A percentile compares a stretch with the other conserved stretches of the same genome.
Conservation (phyloP, 2,113 vertebrate genomes). For the Cochlearius cochlearius region DNA sequence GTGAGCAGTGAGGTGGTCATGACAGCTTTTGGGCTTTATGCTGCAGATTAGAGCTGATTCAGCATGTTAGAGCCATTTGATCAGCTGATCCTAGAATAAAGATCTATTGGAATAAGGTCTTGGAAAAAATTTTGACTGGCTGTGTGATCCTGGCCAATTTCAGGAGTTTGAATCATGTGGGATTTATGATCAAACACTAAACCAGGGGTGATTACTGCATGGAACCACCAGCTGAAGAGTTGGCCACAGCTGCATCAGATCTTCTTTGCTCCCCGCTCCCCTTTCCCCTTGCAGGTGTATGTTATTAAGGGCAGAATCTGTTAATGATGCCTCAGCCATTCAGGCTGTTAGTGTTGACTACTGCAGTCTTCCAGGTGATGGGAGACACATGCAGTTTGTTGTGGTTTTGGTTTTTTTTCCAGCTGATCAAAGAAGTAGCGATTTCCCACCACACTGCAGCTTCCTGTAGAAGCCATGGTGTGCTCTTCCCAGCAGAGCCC, state of each 20-base stretch:
- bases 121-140: neutral
- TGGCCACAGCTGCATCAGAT: neutral
- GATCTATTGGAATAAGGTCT: neutral
- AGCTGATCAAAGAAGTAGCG: neutral
- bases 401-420: too few relatives aligned
- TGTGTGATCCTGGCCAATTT: neutral
- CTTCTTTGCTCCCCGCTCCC: neutral
- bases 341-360: neutral
- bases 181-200: neutral
- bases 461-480: neutral
- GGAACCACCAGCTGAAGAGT: neutral
- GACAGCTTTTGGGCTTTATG: neutral
- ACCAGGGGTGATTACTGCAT: neutral
- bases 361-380: neutral
- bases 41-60: neutral
- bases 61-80: neutral
- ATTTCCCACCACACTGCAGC: fast-evolving
- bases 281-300: neutral
- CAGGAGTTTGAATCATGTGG: neutral
- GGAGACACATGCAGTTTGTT: neutral
- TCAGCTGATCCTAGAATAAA: neutral
- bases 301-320: neutral
- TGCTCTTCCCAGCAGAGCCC: fast-evolving
- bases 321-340: neutral
- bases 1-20: neutral